These are phyloP conservation scores for Neogobius melanostomus DNA, from an alignment of 2,113 vertebrate genomes.

Conservation along the genomic window DNA sequence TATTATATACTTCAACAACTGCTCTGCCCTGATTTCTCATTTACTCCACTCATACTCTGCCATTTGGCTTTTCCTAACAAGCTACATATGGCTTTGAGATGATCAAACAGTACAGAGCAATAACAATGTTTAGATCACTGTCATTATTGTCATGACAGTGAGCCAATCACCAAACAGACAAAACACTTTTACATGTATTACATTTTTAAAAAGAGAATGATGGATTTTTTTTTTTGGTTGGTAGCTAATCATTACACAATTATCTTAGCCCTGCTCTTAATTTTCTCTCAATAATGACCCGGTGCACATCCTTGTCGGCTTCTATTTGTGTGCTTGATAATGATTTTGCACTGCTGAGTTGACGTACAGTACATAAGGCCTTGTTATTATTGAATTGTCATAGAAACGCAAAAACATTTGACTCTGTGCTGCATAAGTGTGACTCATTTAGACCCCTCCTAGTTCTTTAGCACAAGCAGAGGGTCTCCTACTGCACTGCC, in stretches of 20 bases:
- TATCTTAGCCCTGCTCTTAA: not conserved
- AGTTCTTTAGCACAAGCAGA: conserved; percentile 26
- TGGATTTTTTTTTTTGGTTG: too few species aligned
- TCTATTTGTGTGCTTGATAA: conserved; percentile 46
- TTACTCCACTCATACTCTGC: conserved; percentile 16
- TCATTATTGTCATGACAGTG: not conserved
- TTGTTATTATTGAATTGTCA: conserved; percentile 68
- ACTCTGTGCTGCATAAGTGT: conserved; percentile 70
- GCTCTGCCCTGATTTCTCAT: conserved; percentile 32
- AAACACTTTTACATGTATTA: not conserved
- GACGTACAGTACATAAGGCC: conserved; percentile 27
- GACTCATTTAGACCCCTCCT: conserved; percentile 73
- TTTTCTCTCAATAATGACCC: not conserved
- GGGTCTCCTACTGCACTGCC: not conserved
- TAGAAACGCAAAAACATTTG: conserved; percentile 75
- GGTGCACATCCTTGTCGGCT: conserved; percentile 16
- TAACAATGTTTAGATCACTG: not conserved
- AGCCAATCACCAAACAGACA: not conserved
- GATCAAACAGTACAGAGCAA: not conserved
- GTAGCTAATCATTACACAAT: too few species aligned
- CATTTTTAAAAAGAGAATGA: too few species aligned
- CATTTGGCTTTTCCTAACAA: not conserved
- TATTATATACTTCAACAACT: conserved; percentile 30
- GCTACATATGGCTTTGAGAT: not conserved
- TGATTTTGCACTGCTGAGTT: conserved; percentile 38